A percentile compares a stretch with the other conserved stretches of the same genome.
Evolutionary conservation across 2,113 vertebrate genomes (phyloP).

Genomic region (Genyomyrus donnyi): DNA sequence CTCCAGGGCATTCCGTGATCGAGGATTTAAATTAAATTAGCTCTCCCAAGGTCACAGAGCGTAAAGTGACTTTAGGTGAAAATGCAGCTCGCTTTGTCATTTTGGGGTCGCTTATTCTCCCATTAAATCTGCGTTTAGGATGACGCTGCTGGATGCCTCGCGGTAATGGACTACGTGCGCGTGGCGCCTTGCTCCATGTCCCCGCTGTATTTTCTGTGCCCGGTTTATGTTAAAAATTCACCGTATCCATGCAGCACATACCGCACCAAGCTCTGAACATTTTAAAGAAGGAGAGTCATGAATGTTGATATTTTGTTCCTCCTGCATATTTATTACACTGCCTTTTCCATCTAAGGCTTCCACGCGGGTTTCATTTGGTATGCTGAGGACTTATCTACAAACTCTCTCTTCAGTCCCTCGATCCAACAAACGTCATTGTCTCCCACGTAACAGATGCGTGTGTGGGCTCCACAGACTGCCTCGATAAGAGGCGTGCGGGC

Average conservation of each 20-base stretch:
- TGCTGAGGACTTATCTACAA: background rate
- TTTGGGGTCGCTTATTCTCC: background rate
- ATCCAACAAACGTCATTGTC: background rate
- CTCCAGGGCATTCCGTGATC: background rate
- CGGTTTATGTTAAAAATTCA: background rate
- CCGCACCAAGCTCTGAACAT: background rate
- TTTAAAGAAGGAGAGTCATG: background rate
- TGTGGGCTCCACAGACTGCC: background rate
- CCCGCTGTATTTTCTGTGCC: background rate
- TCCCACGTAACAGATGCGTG: background rate
- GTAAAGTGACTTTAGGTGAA: background rate
- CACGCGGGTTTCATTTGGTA: background rate
- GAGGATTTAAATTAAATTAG: conserved; percentile 8
- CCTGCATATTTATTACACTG: background rate
- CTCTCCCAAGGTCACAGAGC: conserved; percentile 3
- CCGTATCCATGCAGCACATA: background rate
- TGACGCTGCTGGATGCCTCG: background rate
- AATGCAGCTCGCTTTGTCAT: background rate
- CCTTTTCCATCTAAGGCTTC: background rate
- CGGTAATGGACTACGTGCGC: background rate
- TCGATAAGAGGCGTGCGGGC: background rate
- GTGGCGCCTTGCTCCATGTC: background rate
- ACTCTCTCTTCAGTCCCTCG: background rate
- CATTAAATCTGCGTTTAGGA: background rate
- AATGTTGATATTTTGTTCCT: background rate